A percentile compares a stretch with the other conserved stretches of the same genome.
Evolutionary conservation across 2,888 invertebrate species (phyloP).

Genomic region (Ferrisia virgata): DNA sequence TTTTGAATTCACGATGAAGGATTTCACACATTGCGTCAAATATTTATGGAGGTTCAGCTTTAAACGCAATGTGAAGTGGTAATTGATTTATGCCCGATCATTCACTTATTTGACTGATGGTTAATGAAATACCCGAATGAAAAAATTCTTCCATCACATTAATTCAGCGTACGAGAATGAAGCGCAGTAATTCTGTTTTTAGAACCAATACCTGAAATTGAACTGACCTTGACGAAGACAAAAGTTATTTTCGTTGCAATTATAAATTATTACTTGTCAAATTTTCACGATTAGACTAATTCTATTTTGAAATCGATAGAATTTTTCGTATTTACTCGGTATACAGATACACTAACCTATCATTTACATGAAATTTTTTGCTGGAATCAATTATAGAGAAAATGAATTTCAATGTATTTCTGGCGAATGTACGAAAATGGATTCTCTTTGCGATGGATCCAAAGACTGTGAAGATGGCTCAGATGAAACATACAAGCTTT

Average conservation of each 20-base stretch:
- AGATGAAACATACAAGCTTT: background rate
- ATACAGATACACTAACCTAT: background rate
- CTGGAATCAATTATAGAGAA: background rate
- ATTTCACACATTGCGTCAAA: no score
- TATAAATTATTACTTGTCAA: background rate
- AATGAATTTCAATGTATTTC: background rate
- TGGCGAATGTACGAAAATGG: background rate
- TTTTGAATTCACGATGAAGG: no score
- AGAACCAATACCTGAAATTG: background rate
- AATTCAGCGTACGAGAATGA: background rate
- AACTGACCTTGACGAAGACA: background rate
- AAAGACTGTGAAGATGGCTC: slow-evolving; percentile 20
- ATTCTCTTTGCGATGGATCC: background rate
- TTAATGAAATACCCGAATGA: background rate
- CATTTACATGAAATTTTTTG: background rate
- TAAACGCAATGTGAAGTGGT: no score
- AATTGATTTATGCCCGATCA: no score
- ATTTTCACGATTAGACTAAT: background rate
- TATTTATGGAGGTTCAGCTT: no score
- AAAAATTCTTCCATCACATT: background rate
- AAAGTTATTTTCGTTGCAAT: background rate
- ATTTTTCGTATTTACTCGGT: background rate
- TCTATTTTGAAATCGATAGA: background rate
- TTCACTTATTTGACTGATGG: no score
- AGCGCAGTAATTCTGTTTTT: background rate